Evolutionary conservation across 2,113 vertebrate genomes (phyloP), one percentile per base, ranked within the genome.

Genomic region (Grantiella picta): DNA sequence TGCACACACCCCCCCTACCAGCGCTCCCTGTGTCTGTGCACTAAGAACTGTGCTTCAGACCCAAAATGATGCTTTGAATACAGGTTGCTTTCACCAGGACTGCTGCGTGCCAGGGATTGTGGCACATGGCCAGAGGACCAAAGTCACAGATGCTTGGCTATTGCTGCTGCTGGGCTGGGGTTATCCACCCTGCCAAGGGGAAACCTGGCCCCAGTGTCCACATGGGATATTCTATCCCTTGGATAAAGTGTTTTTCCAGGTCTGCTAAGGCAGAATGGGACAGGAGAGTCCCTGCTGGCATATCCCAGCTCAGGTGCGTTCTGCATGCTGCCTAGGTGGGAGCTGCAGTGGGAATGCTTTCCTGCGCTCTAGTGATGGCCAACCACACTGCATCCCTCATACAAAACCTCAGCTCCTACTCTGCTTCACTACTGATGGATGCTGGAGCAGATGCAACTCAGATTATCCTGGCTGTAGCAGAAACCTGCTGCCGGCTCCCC

Each of bases 291-390:
- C 52, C 29, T 53, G 19, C 76, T 60, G 50, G 42, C n/a, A 49
- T 29, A 45, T 59, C 31, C 71, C 56, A 23, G 49, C 52, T 57
- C 90, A 73, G 38, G 38, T 40, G 42, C 52, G 64, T 86, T 50
- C 14, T 7, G 12, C 15, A 17, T 9, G 27, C 47, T 88, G 20
- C 27, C 54, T 47, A 31, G 47, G 31, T 50, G 29, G 36, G 68
- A 49, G 57, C 56, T 50, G 87, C 76, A 73, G 88, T 22, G 66
- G 82, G 94, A 80, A 92, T 8, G 36, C 76, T 92, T 96, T 95
- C 84, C 91, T 96, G 78, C 96, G 96, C 96, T 95, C 98, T 97
- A 80, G 96, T 93, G 97, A 94, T 88, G 52, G 54, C n/a, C 38
- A 33, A 18, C 50, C 57, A 75, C 38, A 92, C 82, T 76, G 89